Evolutionary conservation across 2,888 invertebrate species (phyloP), one percentile per base, ranked within the genome.

Genomic region (Yponomeuta plumbellus): DNA sequence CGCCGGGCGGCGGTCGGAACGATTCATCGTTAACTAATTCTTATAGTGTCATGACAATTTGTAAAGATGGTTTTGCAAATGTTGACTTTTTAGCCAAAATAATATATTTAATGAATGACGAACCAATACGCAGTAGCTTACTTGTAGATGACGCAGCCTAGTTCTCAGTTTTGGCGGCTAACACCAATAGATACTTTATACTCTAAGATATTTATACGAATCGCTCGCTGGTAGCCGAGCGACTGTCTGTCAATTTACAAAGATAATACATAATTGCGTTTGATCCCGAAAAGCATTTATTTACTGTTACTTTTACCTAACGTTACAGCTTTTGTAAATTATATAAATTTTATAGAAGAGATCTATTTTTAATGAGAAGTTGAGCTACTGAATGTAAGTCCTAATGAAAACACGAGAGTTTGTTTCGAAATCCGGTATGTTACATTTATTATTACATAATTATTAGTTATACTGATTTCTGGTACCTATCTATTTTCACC

Each of bases 401-500:
- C 78, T 84, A 80, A 83, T 20, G 83, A 79, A 76, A 84, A 82
- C 85, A 79, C 80, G 74, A 76, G 75, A 77, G 84, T 84, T 66
- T 62, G 65, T 83, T 80, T 86, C 86, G 80, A 75, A 81, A 85
- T 84, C 80, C 83, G 81, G 80, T 84, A 80, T 87, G 87, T 88
- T 88, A 82, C 56, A 56, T 84, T 85, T 86, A 84, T 83, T 85
- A 82, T 76, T 81, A 61, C 34, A 44, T 40, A 44, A 52, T 64
- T 57, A 58, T 13, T 21, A 40, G 13, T 64, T 57, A 58, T 13
- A 65, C 57, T 69, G 20, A 68, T 67, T 68, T 69, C 88, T 88
- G 86, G 86, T 88, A 88, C 84, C 90, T 91, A 88, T 85, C 90
- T 91, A 88, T 88, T 93, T 93, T 93, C 93, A 93, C 93, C 93